Evolutionary conservation across 2,888 invertebrate genomes (phyloP), one percentile per base, ranked within the genome.

Genomic region (Pseudoips prasinana): DNA sequence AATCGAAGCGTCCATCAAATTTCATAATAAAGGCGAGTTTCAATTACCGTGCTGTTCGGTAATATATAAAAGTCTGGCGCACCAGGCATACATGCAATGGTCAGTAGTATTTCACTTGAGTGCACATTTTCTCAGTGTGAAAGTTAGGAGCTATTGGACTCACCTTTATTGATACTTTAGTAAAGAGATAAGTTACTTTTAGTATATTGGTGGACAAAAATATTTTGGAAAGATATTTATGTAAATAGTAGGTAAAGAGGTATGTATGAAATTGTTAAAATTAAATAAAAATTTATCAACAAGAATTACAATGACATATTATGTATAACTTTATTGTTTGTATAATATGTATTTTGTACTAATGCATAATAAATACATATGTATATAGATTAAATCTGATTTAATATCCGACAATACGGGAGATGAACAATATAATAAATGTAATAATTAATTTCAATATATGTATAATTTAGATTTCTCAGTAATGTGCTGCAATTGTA

Each of bases 141-240:
- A 45, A 23, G 26, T 42, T 46, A 46, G 23, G 33, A 54, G 46
- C 32, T 44, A 46, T 35, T 40, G 36, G 28, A 60, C 45, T 57
- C 52, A 38, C 40, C 30, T 48, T 47, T 41, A 41, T 38, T 20
- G 39, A 35, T 39, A 52, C 25, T 35, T 31, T 40, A 33, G 33
- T 36, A 43, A 41, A 46, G 39, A 36, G 38, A 47, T 53, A 49
- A 48, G 45, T 39, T 55, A 61, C 48, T 58, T 20, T 61, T 58
- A 60, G 60, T 63, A 64, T 70, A 50, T 59, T 57, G 64, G 66
- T 62, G 63, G 64, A 63, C 59, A 59, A 62, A 69, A 66, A 71
- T 82, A 78, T 84, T 84, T 82, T 82, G 69, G 75, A 81, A 71
- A 62, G 48, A 68, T 66, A 67, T 69, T 79, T 80, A 79, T 84